A percentile compares a stretch with the other conserved stretches of the same genome.
phyloP scores from a whole-genome alignment of 1,140 invertebrate species.

The Panagrolaimus sp. region DNA sequence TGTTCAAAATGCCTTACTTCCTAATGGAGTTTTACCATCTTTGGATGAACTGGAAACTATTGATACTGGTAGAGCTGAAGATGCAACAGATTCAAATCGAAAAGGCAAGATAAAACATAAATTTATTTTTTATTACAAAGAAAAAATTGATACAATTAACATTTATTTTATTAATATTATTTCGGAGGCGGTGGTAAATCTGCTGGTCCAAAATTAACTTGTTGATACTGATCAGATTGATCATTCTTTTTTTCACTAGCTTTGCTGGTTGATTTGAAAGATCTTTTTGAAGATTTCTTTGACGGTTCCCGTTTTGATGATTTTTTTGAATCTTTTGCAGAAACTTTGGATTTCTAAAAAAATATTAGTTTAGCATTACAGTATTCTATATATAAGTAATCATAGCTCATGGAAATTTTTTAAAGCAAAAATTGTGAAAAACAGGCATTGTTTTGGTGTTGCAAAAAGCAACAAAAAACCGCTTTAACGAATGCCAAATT shows the following conservation, averaged over 20 bases:
- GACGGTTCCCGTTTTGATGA: background rate
- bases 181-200: background rate
- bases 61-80: slow-evolving; percentile 16
- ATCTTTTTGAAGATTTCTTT: background rate
- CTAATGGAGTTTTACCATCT: slow-evolving; percentile 26
- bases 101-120: slow-evolving; percentile 12
- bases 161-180: background rate
- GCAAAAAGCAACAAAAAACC: too few relatives aligned
- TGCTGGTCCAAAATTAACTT: background rate
- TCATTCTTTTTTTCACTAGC: slow-evolving; percentile 1
- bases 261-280: background rate
- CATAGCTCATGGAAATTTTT: too few relatives aligned
- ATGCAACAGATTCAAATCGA: slow-evolving; percentile 12
- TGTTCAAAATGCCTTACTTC: slow-evolving; percentile 25
- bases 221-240: slow-evolving; percentile 2
- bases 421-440: too few relatives aligned
- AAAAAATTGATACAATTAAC: slow-evolving; percentile 11
- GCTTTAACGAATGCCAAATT: too few relatives aligned
- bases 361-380: too few relatives aligned
- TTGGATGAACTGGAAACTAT: slow-evolving; percentile 25
- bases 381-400: too few relatives aligned
- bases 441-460: too few relatives aligned
- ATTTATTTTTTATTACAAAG: background rate
- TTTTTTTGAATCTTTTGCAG: background rate
- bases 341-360: too few relatives aligned